These are phyloP conservation scores for Tarsius wallacei DNA, from an alignment of 2,797 vertebrate species.

Conservation along the genomic window DNA sequence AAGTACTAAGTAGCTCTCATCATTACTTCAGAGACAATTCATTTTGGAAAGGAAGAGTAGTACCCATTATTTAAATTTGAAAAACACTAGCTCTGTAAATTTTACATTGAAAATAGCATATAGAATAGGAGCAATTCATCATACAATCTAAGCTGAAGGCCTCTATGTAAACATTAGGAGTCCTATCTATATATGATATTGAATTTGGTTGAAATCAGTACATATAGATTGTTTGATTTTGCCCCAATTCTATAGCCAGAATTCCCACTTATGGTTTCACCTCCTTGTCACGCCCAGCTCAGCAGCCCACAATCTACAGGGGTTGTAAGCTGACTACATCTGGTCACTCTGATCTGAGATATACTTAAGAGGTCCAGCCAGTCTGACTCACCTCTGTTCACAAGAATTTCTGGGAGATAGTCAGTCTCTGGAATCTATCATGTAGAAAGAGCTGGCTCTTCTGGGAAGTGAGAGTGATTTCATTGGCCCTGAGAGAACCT, in stretches of 20 bases:
- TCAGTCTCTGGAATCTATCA: neutral
- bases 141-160: neutral
- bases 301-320: too few species aligned
- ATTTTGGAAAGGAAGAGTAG: neutral
- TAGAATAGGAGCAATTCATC: neutral
- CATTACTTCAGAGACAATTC: constrained; percentile 15
- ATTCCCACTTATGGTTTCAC: neutral
- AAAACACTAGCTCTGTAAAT: neutral
- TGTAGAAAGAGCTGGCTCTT: neutral
- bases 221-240: neutral
- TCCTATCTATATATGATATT: neutral
- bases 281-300: too few species aligned
- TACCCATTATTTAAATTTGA: neutral
- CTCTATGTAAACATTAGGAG: neutral
- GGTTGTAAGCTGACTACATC: neutral
- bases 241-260: neutral
- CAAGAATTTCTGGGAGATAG: neutral
- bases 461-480: neutral
- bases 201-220: neutral
- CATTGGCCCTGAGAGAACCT: neutral
- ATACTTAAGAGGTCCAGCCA: neutral
- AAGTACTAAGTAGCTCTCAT: neutral
- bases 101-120: neutral
- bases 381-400: neutral
- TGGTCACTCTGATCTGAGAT: neutral